Evolutionary conservation across 30 jellyfish, hydroid and myxozoan species (phyloP).

Genomic region (Rhopilema esculentum): DNA sequence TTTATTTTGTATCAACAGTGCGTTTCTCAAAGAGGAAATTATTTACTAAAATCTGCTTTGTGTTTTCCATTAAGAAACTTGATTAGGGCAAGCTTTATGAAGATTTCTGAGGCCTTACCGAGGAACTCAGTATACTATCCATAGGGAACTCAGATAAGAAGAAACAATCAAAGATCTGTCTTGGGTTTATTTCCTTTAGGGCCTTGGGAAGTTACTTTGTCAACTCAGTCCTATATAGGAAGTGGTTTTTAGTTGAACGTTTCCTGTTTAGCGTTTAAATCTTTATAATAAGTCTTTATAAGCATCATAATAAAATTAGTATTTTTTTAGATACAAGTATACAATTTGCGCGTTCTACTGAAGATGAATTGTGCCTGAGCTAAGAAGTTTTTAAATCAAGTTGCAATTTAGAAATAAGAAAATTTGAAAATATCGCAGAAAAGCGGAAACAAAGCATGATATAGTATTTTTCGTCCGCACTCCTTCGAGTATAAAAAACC

Average conservation of each 20-base stretch:
- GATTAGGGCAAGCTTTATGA: not conserved
- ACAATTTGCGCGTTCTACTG: too few species aligned
- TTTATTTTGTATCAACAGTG: not conserved
- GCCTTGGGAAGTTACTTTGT: not conserved
- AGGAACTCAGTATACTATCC: not conserved
- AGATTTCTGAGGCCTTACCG: not conserved
- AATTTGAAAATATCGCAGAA: too few species aligned
- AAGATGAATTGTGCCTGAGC: too few species aligned
- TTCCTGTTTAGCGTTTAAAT: not conserved
- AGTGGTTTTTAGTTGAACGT: not conserved
- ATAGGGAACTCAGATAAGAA: not conserved
- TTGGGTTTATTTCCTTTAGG: not conserved
- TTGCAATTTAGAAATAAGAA: too few species aligned
- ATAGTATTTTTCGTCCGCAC: too few species aligned
- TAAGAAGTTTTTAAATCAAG: too few species aligned
- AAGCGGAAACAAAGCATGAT: too few species aligned
- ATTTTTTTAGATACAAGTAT: too few species aligned
- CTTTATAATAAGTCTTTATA: not conserved
- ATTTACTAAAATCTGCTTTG: not conserved
- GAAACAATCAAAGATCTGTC: not conserved
- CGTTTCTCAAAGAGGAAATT: not conserved
- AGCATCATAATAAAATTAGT: not conserved
- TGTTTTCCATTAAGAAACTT: not conserved
- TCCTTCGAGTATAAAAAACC: too few species aligned
- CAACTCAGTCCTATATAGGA: not conserved